A percentile compares a stretch with the other conserved stretches of the same genome.
phyloP scores from a whole-genome alignment of 2,888 invertebrate genomes.

The Barypeithes pellucidus region DNA sequence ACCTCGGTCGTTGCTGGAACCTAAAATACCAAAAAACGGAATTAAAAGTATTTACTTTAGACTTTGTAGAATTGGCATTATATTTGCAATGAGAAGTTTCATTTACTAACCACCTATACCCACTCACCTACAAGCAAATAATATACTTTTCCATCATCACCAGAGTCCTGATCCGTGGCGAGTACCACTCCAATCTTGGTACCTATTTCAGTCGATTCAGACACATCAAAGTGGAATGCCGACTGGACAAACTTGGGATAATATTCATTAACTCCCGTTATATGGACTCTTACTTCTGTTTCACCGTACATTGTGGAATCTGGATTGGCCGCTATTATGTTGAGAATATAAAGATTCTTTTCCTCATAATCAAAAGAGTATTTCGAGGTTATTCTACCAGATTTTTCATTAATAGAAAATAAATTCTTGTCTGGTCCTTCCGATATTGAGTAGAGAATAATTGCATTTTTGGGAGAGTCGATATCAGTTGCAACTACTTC shows the following conservation, averaged over 20 bases:
- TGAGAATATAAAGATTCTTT: slow-evolving; percentile 80
- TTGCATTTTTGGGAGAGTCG: slow-evolving; percentile 90
- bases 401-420: slow-evolving; percentile 84
- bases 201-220: slow-evolving; percentile 91
- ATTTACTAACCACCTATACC: too few species aligned
- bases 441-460: slow-evolving; percentile 87
- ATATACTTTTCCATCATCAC: slow-evolving; percentile 90
- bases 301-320: slow-evolving; percentile 86
- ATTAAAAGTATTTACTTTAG: background rate
- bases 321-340: slow-evolving; percentile 90
- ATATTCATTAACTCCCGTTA: slow-evolving; percentile 91
- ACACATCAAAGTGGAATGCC: slow-evolving; percentile 93
- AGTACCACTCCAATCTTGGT: slow-evolving; percentile 89
- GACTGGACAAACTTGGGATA: slow-evolving; percentile 91
- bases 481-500: slow-evolving; percentile 85
- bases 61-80: too few species aligned
- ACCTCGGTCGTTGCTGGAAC: slow-evolving; percentile 91
- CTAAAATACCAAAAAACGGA: slow-evolving; percentile 8
- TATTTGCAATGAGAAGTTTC: too few species aligned
- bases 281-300: slow-evolving; percentile 81
- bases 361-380: slow-evolving; percentile 92
- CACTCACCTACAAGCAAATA: slow-evolving; percentile 87
- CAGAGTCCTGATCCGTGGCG: slow-evolving; percentile 91
- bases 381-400: slow-evolving; percentile 84
- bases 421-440: slow-evolving; percentile 83